A percentile compares a stretch with the other conserved stretches of the same genome.
phyloP scores from a whole-genome alignment of 30 jellyfish, hydroid and myxozoan genomes.

The Catostylus mosaicus region DNA sequence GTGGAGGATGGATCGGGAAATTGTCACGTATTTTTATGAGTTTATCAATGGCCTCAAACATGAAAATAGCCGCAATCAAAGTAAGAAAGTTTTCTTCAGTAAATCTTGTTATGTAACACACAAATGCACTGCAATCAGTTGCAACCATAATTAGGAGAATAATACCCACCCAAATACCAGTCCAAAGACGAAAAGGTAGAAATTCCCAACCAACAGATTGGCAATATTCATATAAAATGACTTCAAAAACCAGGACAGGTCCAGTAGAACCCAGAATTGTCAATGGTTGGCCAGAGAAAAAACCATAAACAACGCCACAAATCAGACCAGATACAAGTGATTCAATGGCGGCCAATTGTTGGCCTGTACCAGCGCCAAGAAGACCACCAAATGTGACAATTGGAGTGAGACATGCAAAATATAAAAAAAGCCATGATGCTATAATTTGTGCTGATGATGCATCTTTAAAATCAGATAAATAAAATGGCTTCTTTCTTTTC shows the following conservation, averaged over 20 bases:
- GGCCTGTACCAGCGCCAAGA: slow-evolving; percentile 61
- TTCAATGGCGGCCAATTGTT: slow-evolving; percentile 70
- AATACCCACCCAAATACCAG: slow-evolving; percentile 83
- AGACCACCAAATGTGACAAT: slow-evolving; percentile 76
- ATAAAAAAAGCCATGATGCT: slow-evolving; percentile 69
- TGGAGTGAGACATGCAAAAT: slow-evolving; percentile 73
- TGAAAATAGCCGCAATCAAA: slow-evolving; percentile 71
- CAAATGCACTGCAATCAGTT: slow-evolving; percentile 73
- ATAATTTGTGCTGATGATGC: slow-evolving; percentile 58
- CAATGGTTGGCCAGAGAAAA: slow-evolving; percentile 95
- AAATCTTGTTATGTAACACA: slow-evolving; percentile 85
- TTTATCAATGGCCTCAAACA: slow-evolving; percentile 73
- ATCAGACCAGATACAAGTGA: slow-evolving; percentile 65
- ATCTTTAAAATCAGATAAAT: slow-evolving; percentile 52
- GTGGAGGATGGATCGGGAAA: slow-evolving; percentile 71
- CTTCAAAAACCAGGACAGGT: slow-evolving; percentile 83
- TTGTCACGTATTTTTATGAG: slow-evolving; percentile 41
- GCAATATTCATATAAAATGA: slow-evolving; percentile 62
- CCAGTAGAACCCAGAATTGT: slow-evolving; percentile 80
- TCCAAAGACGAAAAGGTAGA: slow-evolving; percentile 88
- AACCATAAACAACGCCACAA: slow-evolving; percentile 69
- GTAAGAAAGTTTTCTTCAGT: slow-evolving; percentile 85
- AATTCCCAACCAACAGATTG: slow-evolving; percentile 61
- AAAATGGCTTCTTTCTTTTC: slow-evolving; percentile 60
- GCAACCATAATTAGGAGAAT: slow-evolving; percentile 61